Base-by-base conservation (phyloP, 2,113 vertebrate species). In the Cettia cetti region DNA sequence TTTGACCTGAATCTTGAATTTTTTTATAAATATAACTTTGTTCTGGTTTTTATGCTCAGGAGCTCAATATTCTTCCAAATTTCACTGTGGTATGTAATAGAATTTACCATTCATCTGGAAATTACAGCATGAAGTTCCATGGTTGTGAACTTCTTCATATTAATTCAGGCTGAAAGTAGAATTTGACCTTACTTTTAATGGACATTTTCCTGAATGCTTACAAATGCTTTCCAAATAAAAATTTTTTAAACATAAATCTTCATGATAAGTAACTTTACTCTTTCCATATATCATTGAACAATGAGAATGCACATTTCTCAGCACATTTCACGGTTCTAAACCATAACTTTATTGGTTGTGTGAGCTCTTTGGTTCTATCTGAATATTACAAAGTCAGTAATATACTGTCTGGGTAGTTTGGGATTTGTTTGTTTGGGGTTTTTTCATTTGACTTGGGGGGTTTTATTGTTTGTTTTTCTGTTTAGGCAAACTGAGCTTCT, bases 371-470 rank as follows among this genome's bases (percentile, higher is more conserved):
- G 0, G 1, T 57, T 66, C 35, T 7, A 39, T 33, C 8, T 42
- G 9, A 63, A 54, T 64, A 42, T 12, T 7, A 26, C 9, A 72
- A 76, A 80, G 57, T 15, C 6, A 64, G 10, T 70, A 44, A 56
- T 60, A 50, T 7, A 22, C 3, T 26, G 0, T 60, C 30, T 56
- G 5, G 3, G 45, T 23, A 60, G 4, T 45, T 50, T 13, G 13
- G 16, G 2, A 28, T 4, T 19, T 66, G 10, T 2, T n/a, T 75
- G 10, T 13, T 50, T 37, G 28, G 9, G 3, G 4, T 3, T 9
- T 47, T 47, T n/a, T 27, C 47, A 26, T 45, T 53, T 35, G 15
- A 9, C 10, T 17, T n/a, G 19, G 6, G 28, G 16, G 7, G 2
- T 47, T 37, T 45, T 45, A 14, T 26, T 52, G 7, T 13, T 64